phyloP scores from a whole-genome alignment of 2,888 invertebrate genomes.

The Philonicus albiceps region DNA sequence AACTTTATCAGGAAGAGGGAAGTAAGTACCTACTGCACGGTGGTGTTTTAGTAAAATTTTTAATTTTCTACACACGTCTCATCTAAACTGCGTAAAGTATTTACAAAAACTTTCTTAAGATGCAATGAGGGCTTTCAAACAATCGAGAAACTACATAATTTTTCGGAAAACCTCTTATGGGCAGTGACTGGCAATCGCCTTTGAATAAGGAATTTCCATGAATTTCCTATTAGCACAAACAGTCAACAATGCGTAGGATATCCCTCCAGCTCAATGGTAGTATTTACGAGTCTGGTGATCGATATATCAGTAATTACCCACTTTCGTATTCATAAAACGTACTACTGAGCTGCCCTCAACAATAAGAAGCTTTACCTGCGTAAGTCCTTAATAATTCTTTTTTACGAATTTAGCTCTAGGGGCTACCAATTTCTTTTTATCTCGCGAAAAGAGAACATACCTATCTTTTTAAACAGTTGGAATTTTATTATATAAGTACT shows the following conservation, averaged over 20 bases:
- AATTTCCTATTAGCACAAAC: not conserved
- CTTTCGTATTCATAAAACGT: constrained; percentile 22
- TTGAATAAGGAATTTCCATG: constrained; percentile 8
- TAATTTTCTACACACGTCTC: not conserved
- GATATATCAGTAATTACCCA: constrained; percentile 16
- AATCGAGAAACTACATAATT: not conserved
- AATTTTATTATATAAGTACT: not conserved
- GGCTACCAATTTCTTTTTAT: not conserved
- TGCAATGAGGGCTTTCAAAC: not conserved
- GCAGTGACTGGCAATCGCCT: not conserved
- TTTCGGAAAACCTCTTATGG: not conserved
- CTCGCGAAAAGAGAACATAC: not conserved
- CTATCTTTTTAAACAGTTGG: not conserved
- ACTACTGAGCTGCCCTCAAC: not conserved
- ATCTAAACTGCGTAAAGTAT: not conserved
- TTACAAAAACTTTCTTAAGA: not conserved
- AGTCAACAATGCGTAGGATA: not conserved
- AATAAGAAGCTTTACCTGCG: constrained; percentile 14
- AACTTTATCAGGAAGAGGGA: not conserved
- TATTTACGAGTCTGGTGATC: not conserved
- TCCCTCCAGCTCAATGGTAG: not conserved
- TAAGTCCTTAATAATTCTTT: constrained; percentile 1
- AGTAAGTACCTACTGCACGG: no score
- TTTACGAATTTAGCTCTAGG: not conserved
- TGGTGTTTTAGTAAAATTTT: not conserved